Percentiles rank a stretch among this genome's conserved stretches.
Evolutionary conservation across 2,113 vertebrate genomes (phyloP).

Genomic region (Haliaeetus leucogaster): DNA sequence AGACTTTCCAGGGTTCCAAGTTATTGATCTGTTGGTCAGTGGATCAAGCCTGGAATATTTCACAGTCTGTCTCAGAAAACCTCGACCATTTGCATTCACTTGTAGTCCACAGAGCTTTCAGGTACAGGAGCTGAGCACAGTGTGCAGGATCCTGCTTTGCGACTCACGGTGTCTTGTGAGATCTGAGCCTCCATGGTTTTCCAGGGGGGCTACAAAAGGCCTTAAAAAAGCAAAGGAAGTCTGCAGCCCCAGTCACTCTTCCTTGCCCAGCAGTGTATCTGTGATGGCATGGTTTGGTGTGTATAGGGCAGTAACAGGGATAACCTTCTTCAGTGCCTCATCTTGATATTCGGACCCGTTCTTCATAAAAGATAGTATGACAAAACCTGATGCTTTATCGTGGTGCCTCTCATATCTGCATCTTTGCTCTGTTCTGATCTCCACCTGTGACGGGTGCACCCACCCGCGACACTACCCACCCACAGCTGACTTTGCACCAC

Average conservation of each 20-base stretch:
- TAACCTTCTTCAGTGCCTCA: not conserved
- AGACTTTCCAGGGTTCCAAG: not conserved
- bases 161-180: not conserved
- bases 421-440: not conserved
- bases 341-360: not conserved
- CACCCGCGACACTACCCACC: not conserved
- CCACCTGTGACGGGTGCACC: no score
- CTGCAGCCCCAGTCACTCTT: not conserved
- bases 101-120: not conserved
- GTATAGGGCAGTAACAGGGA: not conserved
- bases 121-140: not conserved
- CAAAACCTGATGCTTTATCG: not conserved
- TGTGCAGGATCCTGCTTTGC: not conserved
- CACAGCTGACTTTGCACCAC: not conserved
- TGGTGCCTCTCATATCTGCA: not conserved
- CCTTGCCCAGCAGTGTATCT: not conserved
- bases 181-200: not conserved
- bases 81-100: not conserved
- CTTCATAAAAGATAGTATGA: rapidly evolving
- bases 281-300: rapidly evolving
- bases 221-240: not conserved
- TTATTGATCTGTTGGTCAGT: not conserved
- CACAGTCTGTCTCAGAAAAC: not conserved
- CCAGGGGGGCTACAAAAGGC: not conserved
- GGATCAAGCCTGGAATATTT: not conserved